Conservation (phyloP, 2,888 invertebrate species). For the Trissolcus japonicus region DNA sequence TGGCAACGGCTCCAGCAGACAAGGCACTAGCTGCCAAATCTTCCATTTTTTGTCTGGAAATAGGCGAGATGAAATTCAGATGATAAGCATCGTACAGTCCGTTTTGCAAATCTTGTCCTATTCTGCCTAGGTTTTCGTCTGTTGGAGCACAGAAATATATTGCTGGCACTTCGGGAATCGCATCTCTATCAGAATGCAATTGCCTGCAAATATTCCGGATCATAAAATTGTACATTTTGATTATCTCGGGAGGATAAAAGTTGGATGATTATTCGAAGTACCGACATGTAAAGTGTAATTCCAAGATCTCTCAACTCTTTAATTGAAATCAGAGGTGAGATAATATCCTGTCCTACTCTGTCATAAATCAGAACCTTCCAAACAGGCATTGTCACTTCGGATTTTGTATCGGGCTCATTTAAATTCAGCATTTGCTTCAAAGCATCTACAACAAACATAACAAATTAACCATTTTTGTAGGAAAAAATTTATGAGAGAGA, state of each 20-base stretch:
- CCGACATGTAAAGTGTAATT: constrained; percentile 97
- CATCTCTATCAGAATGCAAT: constrained; percentile 90
- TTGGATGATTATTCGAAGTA: constrained; percentile 1
- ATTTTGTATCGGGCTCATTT: constrained; percentile 87
- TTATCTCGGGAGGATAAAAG: neutral
- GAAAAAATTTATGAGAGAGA: neutral
- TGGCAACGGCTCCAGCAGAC: constrained; percentile 91
- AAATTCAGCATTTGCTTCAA: constrained; percentile 97
- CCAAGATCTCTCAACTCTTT: constrained; percentile 97
- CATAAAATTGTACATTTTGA: neutral
- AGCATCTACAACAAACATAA: constrained; percentile 81
- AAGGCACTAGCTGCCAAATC: constrained; percentile 95
- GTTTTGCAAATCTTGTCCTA: constrained; percentile 92
- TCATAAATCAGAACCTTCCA: constrained; percentile 99
- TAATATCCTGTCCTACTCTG: constrained; percentile 97
- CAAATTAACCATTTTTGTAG: neutral
- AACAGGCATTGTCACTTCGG: constrained; percentile 88
- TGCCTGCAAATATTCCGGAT: constrained; percentile 78
- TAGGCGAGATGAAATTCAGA: constrained; percentile 97
- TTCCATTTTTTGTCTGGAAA: constrained; percentile 94
- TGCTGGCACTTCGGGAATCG: constrained; percentile 99
- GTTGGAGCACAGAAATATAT: constrained; percentile 98
- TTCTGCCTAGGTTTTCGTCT: constrained; percentile 95
- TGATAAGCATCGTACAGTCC: constrained; percentile 96
- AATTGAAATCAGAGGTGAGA: constrained; percentile 96